A percentile compares a stretch with the other conserved stretches of the same genome.
Conservation (phyloP, 1,140 invertebrate genomes). For the Halictus rubicundus region DNA sequence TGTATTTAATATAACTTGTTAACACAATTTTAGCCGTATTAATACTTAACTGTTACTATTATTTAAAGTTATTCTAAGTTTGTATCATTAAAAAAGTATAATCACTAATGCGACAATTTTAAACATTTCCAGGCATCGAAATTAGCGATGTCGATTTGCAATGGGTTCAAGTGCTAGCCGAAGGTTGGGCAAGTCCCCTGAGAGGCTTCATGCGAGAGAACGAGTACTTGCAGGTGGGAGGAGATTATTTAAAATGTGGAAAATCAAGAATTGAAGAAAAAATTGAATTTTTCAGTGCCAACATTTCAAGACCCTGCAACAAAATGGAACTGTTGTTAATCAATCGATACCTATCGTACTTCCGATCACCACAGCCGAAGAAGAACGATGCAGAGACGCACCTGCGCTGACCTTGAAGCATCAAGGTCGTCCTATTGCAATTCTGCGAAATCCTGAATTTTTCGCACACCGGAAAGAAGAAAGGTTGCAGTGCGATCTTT, state of each 20-base stretch:
- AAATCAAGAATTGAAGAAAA: background rate
- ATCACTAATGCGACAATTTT: no score
- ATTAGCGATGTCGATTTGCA: conserved; percentile 94
- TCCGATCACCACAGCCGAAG: conserved; percentile 87
- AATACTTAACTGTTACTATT: no score
- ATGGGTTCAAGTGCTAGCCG: conserved; percentile 96
- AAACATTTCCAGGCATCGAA: conserved; percentile 81
- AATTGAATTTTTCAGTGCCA: conserved; percentile 19
- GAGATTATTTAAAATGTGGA: background rate
- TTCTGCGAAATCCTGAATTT: conserved; percentile 95
- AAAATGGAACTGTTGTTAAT: conserved; percentile 82
- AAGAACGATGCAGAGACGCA: conserved; percentile 85
- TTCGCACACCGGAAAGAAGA: conserved; percentile 98
- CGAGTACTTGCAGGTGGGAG: conserved; percentile 87
- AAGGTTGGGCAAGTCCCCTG: conserved; percentile 98
- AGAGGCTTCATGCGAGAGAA: conserved; percentile 98
- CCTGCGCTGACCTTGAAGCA: conserved; percentile 86
- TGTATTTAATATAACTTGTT: no score
- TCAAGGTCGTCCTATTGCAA: conserved; percentile 88
- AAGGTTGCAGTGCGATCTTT: conserved; percentile 75
- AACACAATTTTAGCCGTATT: no score
- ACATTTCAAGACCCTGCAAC: conserved; percentile 19
- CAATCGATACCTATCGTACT: conserved; percentile 98
- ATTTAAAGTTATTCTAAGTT: no score
- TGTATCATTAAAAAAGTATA: no score